Evolutionary conservation across 2,888 invertebrate species (phyloP).

Genomic region (Mythimna lalbum): DNA sequence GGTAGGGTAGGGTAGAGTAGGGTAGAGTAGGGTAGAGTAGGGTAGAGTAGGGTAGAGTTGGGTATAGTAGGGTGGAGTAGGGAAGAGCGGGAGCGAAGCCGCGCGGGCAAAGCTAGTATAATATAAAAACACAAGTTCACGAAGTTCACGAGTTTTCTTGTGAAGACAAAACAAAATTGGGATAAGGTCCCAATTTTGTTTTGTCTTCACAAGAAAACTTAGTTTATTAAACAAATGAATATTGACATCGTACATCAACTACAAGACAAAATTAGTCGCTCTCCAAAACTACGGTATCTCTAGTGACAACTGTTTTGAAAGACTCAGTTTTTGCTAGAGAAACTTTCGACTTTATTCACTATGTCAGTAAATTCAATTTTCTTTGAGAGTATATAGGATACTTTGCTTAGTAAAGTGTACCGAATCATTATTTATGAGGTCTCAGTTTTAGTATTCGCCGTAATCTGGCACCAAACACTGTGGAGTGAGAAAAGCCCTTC

Average conservation of each 20-base stretch:
- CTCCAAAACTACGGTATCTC: slow-evolving; percentile 8
- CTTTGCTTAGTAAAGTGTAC: slow-evolving; percentile 1
- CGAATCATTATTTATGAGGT: slow-evolving; percentile 25
- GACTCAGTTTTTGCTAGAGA: not conserved
- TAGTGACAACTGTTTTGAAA: slow-evolving; percentile 8
- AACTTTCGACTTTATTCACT: not conserved
- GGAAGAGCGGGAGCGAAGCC: too few relatives aligned
- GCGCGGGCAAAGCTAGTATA: too few relatives aligned
- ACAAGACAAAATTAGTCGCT: slow-evolving; percentile 4
- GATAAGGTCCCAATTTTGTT: not conserved
- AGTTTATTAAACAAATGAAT: not conserved
- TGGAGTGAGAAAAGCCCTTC: not conserved
- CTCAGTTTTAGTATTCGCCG: not conserved
- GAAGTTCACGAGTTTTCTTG: too few relatives aligned
- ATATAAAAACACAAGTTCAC: not conserved
- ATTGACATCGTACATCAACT: slow-evolving; percentile 1
- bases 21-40: too few relatives aligned
- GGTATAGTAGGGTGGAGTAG: too few relatives aligned
- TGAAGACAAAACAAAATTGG: too few relatives aligned
- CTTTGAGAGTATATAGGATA: not conserved
- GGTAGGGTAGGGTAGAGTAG: too few relatives aligned
- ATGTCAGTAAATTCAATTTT: not conserved
- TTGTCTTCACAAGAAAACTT: slow-evolving; percentile 9
- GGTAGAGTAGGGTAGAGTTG: too few relatives aligned
- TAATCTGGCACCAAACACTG: not conserved